Evolutionary conservation across 2,113 vertebrate species (phyloP), one percentile per base, ranked within the genome.

Genomic region (Oreochromis niloticus): DNA sequence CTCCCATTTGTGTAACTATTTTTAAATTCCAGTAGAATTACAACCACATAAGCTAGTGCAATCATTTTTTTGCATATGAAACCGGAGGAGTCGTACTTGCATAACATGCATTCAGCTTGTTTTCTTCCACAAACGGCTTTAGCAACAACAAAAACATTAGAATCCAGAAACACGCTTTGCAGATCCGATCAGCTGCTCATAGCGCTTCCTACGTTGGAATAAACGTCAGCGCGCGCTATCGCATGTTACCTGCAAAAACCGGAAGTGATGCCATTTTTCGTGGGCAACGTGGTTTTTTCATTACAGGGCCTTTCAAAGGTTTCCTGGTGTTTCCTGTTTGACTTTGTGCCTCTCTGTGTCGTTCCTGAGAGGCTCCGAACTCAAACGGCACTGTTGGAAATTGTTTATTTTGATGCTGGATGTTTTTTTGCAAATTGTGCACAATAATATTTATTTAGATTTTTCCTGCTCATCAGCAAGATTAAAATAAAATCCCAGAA

Each of bases 341-440:
- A 63, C 16, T 63, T 34, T 19, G 9, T 34, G 59, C 0, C 0
- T 1, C 27, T 61, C 27, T 61, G 57, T 12, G 17, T 3, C 36
- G 3, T 63, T 36, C 14, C 32, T 36, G 32, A 32, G 32, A 63
- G 4, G 17, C 59, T 63, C 32, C 2, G 5, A 63, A 36, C 59
- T 36, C 9, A 63, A 63, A 19, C 30, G 34, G 59, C 30, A 34
- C 30, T 63, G 59, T 63, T 63, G 16, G 30, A 63, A 63, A 63
- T 63, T 3, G 10, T 36, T 17, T 61, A 6, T 6, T 63, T 63
- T 63, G 11, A 63, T 63, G 59, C 59, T 4, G 59, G 27, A 3
- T 27, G 27, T 2, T 19, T 36, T 61, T 32, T 61, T 61, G 27
- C 3, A 61, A 61, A 63, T 63, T 63, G 30, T 63, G 59, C 30